Conservation (phyloP, 2,888 invertebrate genomes). For the Drosophila diplacantha region DNA sequence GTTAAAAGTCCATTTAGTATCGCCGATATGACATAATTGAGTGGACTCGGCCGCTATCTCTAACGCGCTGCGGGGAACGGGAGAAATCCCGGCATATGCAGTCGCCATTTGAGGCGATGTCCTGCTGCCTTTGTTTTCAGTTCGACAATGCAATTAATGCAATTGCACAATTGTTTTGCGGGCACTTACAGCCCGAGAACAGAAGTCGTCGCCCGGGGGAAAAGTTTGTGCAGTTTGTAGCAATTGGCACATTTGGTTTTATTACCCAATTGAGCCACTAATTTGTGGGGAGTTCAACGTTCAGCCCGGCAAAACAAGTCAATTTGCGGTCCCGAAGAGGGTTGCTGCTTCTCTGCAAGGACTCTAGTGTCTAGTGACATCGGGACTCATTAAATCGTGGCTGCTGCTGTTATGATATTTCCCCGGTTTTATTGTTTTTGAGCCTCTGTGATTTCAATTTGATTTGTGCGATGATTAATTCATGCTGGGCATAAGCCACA, state of each 20-base stretch:
- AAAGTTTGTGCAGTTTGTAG: constrained; percentile 48
- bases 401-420: constrained; percentile 54
- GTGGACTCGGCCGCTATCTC: constrained; percentile 45
- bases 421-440: constrained; percentile 24
- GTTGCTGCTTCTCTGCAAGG: constrained; percentile 2
- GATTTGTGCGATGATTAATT: constrained; percentile 60
- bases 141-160: constrained; percentile 65
- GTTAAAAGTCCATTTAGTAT: constrained; percentile 69
- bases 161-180: constrained; percentile 66
- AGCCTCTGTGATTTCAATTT: constrained; percentile 38
- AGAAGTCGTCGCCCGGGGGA: constrained; percentile 18
- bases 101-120: constrained; percentile 48
- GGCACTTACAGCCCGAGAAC: constrained; percentile 12
- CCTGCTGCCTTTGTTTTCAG: constrained; percentile 55
- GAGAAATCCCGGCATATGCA: constrained; percentile 61
- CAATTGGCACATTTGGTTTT: constrained; percentile 78
- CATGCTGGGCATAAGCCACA: constrained; percentile 58
- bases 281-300: constrained; percentile 70
- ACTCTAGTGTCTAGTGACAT: constrained; percentile 38
- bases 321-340: constrained; percentile 55
- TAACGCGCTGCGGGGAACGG: constrained; percentile 4
- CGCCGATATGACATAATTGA: constrained; percentile 68
- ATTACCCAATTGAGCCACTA: constrained; percentile 76
- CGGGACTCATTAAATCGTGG: constrained; percentile 50
- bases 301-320: constrained; percentile 59